Conservation (phyloP, 2,797 vertebrate genomes). For the Sphenopsis melanotis region DNA sequence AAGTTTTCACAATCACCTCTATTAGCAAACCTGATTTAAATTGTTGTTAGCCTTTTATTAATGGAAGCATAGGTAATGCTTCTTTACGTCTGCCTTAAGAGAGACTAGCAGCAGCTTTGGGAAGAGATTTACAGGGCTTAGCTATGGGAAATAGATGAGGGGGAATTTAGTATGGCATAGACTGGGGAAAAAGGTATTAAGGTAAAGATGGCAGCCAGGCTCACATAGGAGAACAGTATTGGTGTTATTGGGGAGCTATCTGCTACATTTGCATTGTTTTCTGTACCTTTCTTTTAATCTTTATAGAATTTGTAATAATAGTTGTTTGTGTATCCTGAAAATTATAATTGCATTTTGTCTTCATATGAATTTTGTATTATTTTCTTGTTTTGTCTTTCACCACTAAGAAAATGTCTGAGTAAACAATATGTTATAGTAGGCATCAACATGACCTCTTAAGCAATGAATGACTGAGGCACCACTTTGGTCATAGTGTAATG, state of each 20-base stretch:
- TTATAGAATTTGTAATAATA: background rate
- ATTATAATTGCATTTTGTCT: background rate
- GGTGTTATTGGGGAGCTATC: background rate
- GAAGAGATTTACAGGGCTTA: background rate
- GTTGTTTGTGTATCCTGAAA: background rate
- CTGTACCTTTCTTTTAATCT: background rate
- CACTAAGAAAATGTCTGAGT: background rate
- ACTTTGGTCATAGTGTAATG: background rate
- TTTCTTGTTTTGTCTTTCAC: background rate
- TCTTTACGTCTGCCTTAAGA: background rate
- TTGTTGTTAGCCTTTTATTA: slow-evolving; percentile 4
- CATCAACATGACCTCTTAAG: background rate
- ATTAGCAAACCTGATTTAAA: background rate
- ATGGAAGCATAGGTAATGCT: background rate
- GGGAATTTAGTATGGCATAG: background rate
- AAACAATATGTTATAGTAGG: background rate
- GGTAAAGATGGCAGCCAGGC: background rate
- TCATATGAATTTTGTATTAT: background rate
- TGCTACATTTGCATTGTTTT: background rate
- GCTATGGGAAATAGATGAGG: background rate
- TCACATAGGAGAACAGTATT: background rate
- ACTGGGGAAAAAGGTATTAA: background rate
- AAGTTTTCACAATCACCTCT: background rate
- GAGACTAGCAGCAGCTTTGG: background rate
- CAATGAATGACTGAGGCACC: background rate